These are phyloP conservation scores for Troides aeacus DNA, from an alignment of 2,888 invertebrate species.

Conservation along the genomic window DNA sequence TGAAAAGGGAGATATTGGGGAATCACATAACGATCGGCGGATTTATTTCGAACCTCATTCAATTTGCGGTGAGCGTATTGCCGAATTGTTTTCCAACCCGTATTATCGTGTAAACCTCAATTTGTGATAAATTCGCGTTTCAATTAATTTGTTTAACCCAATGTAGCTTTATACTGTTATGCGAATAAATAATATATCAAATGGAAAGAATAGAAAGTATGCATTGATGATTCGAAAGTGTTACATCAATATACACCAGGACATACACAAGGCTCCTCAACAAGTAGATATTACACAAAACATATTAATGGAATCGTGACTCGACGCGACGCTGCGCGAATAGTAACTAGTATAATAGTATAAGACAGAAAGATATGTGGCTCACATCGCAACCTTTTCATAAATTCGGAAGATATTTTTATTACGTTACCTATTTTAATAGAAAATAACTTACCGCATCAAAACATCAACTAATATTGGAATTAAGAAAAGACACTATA, in stretches of 20 bases:
- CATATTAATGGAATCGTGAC: slow-evolving; percentile 62
- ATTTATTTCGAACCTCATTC: slow-evolving; percentile 77
- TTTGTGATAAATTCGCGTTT: slow-evolving; percentile 36
- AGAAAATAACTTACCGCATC: no score
- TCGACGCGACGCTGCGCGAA: slow-evolving; percentile 54
- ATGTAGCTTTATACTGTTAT: slow-evolving; percentile 16
- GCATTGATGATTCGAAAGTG: slow-evolving; percentile 62
- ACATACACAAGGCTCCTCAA: slow-evolving; percentile 57
- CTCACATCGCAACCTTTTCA: no score
- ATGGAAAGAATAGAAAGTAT: slow-evolving; percentile 47
- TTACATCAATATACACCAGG: slow-evolving; percentile 55
- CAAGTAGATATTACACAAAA: slow-evolving; percentile 50
- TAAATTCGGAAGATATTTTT: neutral
- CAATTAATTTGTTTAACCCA: slow-evolving; percentile 29
- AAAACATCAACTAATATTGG: no score
- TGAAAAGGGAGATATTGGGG: slow-evolving; percentile 62
- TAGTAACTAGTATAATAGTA: slow-evolving; percentile 61
- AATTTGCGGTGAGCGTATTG: slow-evolving; percentile 76
- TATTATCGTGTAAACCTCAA: slow-evolving; percentile 43
- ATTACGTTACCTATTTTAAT: neutral
- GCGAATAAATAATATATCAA: slow-evolving; percentile 22
- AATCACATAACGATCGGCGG: slow-evolving; percentile 72
- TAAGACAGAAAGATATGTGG: slow-evolving; percentile 20
- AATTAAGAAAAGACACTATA: no score
- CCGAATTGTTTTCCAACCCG: slow-evolving; percentile 67